Conservation (phyloP, 2,888 invertebrate genomes). For the Drosophila tanythrix region DNA sequence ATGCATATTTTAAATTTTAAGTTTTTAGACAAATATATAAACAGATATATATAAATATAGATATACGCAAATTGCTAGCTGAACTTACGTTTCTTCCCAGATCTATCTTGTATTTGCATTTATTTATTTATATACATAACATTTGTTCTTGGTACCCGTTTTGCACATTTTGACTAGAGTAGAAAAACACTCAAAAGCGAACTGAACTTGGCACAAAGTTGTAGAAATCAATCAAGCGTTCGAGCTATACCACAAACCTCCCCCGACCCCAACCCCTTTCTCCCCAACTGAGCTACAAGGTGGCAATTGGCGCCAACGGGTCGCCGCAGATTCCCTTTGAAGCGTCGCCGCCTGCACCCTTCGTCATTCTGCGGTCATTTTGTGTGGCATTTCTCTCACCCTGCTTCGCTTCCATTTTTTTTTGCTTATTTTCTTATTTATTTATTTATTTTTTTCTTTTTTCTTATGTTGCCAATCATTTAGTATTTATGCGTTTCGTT, state of each 20-base stretch:
- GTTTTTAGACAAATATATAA: background rate
- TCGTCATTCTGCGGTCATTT: constrained; percentile 49
- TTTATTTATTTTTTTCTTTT: constrained; percentile 29
- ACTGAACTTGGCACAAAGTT: constrained; percentile 61
- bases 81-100: background rate
- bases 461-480: constrained; percentile 71
- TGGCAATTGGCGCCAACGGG: constrained; percentile 52
- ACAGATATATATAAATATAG: background rate
- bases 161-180: background rate
- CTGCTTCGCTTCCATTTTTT: background rate
- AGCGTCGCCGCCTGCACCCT: constrained; percentile 32
- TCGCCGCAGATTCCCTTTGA: constrained; percentile 52
- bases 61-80: background rate
- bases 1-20: background rate
- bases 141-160: background rate
- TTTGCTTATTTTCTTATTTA: background rate
- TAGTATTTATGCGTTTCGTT: constrained; percentile 74
- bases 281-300: constrained; percentile 23
- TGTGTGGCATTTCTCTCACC: constrained; percentile 26
- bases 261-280: background rate
- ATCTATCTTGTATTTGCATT: background rate
- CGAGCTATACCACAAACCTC: constrained; percentile 12
- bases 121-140: background rate
- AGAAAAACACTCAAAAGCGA: constrained; percentile 32
- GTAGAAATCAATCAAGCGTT: constrained; percentile 72